These are phyloP conservation scores for Callosobruchus maculatus DNA, from an alignment of 2,888 invertebrate genomes.

Conservation along the genomic window DNA sequence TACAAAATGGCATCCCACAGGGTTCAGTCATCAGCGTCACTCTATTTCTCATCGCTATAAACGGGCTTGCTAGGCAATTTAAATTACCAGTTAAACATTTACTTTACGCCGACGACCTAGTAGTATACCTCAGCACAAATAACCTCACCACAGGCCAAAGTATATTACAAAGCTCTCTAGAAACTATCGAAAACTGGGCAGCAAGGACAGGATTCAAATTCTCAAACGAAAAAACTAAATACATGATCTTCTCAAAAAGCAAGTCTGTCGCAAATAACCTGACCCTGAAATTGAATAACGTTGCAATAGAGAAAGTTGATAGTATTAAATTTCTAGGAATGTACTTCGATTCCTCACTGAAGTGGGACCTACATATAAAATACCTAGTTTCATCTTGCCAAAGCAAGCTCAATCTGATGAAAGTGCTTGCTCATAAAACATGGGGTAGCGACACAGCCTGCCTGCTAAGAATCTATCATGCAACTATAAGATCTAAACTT, in stretches of 20 bases:
- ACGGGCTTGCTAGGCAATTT: neutral
- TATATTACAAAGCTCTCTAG: neutral
- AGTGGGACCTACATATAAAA: neutral
- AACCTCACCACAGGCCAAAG: neutral
- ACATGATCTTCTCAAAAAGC: neutral
- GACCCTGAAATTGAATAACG: neutral
- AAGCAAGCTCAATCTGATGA: neutral
- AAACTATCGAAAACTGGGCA: neutral
- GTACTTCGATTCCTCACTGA: neutral
- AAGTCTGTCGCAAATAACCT: neutral
- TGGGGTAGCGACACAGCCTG: neutral
- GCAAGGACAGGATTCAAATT: neutral
- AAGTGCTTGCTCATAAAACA: neutral
- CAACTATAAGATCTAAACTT: neutral
- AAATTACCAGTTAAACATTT: neutral
- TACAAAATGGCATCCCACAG: slow-evolving; percentile 2
- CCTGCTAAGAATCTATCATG: neutral
- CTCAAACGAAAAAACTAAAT: neutral
- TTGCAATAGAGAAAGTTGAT: neutral
- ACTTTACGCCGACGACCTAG: slow-evolving; percentile 6
- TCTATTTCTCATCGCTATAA: slow-evolving; percentile 1
- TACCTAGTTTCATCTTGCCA: neutral
- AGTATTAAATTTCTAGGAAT: neutral
- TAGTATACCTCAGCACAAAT: neutral
- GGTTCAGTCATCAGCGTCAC: slow-evolving; percentile 1